Evolutionary conservation across 1,140 invertebrate genomes (phyloP).

Genomic region (Bombus superbus): DNA sequence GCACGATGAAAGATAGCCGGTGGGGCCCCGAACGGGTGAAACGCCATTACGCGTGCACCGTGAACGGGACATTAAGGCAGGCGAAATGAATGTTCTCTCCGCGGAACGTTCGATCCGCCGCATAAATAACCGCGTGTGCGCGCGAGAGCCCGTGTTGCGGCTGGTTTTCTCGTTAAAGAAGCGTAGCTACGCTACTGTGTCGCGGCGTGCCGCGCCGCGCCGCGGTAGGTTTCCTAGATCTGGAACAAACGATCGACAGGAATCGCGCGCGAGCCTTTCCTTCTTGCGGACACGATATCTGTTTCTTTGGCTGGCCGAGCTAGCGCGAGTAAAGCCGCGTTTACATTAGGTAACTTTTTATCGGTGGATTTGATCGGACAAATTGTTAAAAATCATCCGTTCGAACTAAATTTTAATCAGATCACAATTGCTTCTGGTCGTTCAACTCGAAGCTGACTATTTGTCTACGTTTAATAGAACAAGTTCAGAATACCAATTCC

Average conservation of each 20-base stretch:
- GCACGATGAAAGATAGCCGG: constrained; percentile 51
- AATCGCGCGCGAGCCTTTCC: constrained; percentile 46
- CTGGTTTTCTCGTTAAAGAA: constrained; percentile 39
- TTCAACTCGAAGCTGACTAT: too few species aligned
- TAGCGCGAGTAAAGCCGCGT: neutral
- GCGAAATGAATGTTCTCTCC: constrained; percentile 38
- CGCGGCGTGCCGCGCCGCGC: neutral
- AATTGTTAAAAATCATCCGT: neutral
- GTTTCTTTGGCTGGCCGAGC: constrained; percentile 20
- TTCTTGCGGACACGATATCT: constrained; percentile 50
- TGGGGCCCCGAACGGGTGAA: constrained; percentile 11
- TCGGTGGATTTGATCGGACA: neutral
- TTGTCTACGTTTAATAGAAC: too few species aligned
- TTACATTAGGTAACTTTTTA: neutral
- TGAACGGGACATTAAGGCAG: constrained; percentile 33
- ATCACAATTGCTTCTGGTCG: too few species aligned
- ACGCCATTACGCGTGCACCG: constrained; percentile 35
- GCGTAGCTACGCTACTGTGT: constrained; percentile 52
- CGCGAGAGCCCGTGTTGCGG: neutral
- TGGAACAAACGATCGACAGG: constrained; percentile 53
- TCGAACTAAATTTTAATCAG: too few species aligned
- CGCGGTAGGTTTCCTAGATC: constrained; percentile 63
- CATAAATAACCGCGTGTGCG: constrained; percentile 24
- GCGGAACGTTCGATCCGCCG: constrained; percentile 27
- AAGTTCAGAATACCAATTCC: too few species aligned